Conservation (phyloP, 2,113 vertebrate genomes). For the Zapus hudsonius region DNA sequence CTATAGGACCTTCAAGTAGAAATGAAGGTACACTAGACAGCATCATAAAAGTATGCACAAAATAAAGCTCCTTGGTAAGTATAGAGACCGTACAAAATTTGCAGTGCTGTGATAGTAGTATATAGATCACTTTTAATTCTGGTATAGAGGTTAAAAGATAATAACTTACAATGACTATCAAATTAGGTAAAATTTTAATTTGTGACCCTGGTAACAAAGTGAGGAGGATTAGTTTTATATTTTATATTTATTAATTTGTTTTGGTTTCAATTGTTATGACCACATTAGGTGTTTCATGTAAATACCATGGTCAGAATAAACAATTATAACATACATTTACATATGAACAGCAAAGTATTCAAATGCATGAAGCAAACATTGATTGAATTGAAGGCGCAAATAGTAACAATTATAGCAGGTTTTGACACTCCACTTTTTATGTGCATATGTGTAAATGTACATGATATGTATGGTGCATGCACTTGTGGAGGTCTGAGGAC, state of each 20-base stretch:
- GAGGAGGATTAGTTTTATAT: neutral
- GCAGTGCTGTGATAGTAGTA: no score
- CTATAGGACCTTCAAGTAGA: neutral
- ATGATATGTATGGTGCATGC: no score
- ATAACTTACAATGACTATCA: neutral
- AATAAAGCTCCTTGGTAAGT: neutral
- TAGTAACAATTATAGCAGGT: neutral
- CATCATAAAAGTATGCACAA: neutral
- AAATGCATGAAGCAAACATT: slow-evolving; percentile 3
- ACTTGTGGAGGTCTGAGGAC: no score
- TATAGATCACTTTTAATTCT: slow-evolving; percentile 16
- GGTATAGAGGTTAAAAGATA: neutral
- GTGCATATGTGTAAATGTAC: no score
- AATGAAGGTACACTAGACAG: neutral
- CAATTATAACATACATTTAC: neutral
- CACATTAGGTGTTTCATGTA: neutral
- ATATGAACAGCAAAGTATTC: neutral
- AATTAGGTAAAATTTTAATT: neutral
- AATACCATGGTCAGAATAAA: neutral
- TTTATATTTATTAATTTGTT: neutral
- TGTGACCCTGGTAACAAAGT: neutral
- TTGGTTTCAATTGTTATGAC: slow-evolving; percentile 5
- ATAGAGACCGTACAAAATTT: no score
- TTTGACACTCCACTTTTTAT: neutral
- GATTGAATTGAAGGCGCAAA: neutral